A percentile compares a stretch with the other conserved stretches of the same genome.
Evolutionary conservation across 1,140 invertebrate species (phyloP).

Genomic region (Pogonognathellus flavescens): DNA sequence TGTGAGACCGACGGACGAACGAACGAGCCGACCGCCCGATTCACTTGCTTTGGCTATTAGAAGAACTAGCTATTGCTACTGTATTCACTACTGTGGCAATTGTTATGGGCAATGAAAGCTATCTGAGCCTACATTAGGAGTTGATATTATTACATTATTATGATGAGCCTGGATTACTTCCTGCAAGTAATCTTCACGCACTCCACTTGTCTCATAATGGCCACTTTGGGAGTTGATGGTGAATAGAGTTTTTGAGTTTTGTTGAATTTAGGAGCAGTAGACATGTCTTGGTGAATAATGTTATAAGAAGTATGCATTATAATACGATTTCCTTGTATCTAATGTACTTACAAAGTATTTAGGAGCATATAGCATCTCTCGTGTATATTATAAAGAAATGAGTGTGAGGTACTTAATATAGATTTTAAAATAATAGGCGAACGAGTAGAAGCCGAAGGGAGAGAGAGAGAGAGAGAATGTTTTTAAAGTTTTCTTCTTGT

Average conservation of each 20-base stretch:
- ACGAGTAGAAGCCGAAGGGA: background rate
- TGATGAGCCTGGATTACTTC: constrained; percentile 41
- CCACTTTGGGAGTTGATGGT: constrained; percentile 37
- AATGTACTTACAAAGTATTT: too few relatives aligned
- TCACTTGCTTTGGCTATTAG: constrained; percentile 52
- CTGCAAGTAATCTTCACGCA: constrained; percentile 29
- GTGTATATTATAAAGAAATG: background rate
- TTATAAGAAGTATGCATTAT: background rate
- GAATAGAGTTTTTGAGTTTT: constrained; percentile 41
- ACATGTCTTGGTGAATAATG: background rate
- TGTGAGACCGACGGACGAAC: background rate
- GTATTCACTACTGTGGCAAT: constrained; percentile 13
- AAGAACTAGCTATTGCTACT: constrained; percentile 47
- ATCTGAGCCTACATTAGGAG: constrained; percentile 38
- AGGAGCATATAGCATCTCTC: too few relatives aligned
- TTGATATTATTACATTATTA: constrained; percentile 45
- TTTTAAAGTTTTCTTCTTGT: background rate
- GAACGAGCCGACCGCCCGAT: constrained; percentile 52
- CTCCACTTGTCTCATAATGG: constrained; percentile 27
- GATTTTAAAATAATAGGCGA: background rate
- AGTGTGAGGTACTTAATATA: background rate
- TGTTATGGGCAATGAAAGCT: background rate
- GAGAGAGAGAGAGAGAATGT: background rate
- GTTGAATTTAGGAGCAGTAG: background rate
- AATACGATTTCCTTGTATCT: too few relatives aligned